Conservation (phyloP, 2,113 vertebrate genomes). For the Cinclus mexicanus region DNA sequence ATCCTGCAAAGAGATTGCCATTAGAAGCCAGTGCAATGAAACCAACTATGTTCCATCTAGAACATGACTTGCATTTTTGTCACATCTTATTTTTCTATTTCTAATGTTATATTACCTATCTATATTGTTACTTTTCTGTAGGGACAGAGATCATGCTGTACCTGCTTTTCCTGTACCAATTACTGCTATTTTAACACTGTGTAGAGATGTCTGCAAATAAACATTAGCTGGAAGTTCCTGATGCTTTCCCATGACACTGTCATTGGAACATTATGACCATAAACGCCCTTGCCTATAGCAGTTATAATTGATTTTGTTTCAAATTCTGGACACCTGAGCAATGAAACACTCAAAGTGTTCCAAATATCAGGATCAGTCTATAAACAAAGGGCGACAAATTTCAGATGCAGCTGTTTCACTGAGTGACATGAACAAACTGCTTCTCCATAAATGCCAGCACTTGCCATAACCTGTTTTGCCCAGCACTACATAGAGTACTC, state of each 20-base stretch:
- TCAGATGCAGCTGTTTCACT: constrained; percentile 17
- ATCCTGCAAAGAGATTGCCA: constrained; percentile 36
- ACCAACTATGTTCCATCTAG: constrained; percentile 18
- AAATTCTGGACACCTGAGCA: constrained; percentile 10
- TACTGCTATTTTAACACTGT: constrained; percentile 1
- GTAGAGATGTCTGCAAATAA: constrained; percentile 1
- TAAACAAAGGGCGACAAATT: constrained; percentile 48
- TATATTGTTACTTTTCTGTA: background rate
- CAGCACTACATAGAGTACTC: background rate
- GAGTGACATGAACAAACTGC: background rate
- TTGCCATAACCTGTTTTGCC: background rate
- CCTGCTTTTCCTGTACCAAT: constrained; percentile 9
- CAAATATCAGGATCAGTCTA: constrained; percentile 16
- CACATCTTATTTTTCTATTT: background rate
- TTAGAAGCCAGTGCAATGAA: constrained; percentile 22
- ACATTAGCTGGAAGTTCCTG: background rate
- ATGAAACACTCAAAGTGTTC: background rate
- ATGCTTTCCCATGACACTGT: background rate
- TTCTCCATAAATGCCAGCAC: constrained; percentile 13
- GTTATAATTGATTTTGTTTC: constrained; percentile 34
- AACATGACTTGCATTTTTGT: constrained; percentile 20
- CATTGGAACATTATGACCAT: background rate
- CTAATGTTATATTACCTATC: background rate
- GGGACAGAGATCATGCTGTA: background rate
- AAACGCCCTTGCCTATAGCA: background rate